Evolutionary conservation across 2,797 vertebrate species (phyloP), one percentile per base, ranked within the genome.

Genomic region (Premnoplex brunnescens): DNA sequence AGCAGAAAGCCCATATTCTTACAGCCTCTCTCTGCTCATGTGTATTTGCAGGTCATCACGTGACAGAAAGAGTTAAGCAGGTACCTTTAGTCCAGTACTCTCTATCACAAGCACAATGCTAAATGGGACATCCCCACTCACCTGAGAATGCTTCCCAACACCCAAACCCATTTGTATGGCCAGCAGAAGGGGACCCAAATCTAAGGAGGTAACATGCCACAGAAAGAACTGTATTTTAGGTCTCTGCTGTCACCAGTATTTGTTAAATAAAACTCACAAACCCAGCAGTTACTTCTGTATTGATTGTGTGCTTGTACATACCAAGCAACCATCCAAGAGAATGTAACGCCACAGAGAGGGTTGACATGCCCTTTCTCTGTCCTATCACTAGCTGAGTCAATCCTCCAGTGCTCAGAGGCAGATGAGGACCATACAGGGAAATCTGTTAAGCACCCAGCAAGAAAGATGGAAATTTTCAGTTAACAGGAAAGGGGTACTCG

Each of bases 401-500:
- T 36, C 34, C 27, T 73, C 32, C 54, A 49, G 37, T 36, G 32
- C 32, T 4, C 26, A 71, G 18, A 62, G 32, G 41, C 48, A 88
- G 56, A 55, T 1, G 21, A 78, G 43, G 14, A 59, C 41, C 23
- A 9, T 28, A 21, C 7, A 73, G 39, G 10, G 63, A 92, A 43
- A 60, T 39, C 16, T 55, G 10, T 39, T 71, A 67, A 18, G 20
- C 3, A 46, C 8, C 23, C 64, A 84, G 18, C 5, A 12, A 86
- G 32, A 11, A 81, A 27, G 83, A 85, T 37, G 28, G 41, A 82
- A 94, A 96, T 88, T 97, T 96, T 95, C 95, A 92, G 85, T 88
- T 92, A 78, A 34, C 32, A 68, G 54, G 26, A 72, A 94, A 83
- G 49, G 85, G 43, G 78, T 89, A 93, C 44, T 56, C 68, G 27